phyloP scores from a whole-genome alignment of 2,888 invertebrate genomes.

The Ophraella communa region DNA sequence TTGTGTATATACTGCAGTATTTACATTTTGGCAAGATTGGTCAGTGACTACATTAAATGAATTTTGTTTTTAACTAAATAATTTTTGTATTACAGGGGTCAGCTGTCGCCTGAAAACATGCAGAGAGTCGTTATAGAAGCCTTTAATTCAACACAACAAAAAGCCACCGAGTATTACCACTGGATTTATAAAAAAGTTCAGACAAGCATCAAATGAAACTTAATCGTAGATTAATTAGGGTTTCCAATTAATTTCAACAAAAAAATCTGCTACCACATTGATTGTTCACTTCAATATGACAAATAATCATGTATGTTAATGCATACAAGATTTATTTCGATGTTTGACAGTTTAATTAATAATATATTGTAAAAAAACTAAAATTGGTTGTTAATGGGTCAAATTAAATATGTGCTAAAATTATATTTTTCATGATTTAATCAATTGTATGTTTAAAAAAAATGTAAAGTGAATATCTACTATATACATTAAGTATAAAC shows the following conservation, averaged over 20 bases:
- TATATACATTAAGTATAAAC: no score
- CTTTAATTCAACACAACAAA: constrained; percentile 72
- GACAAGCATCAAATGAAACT: constrained; percentile 53
- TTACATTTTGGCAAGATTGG: no score
- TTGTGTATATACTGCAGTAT: no score
- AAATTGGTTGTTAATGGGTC: background rate
- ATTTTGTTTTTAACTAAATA: background rate
- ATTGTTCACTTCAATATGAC: background rate
- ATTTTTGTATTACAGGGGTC: constrained; percentile 67
- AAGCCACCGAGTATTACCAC: constrained; percentile 73
- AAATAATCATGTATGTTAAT: constrained; percentile 1
- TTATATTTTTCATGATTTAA: no score
- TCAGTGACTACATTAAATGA: background rate
- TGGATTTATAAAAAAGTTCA: constrained; percentile 83
- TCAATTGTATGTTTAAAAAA: no score
- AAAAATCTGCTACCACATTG: background rate
- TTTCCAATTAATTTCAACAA: constrained; percentile 22
- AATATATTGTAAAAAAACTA: background rate
- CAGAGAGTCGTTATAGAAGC: constrained; percentile 71
- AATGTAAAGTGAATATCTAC: no score
- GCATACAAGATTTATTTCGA: background rate
- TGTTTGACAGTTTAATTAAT: background rate
- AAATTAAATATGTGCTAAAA: no score
- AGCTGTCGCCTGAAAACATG: constrained; percentile 78
- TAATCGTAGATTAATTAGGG: constrained; percentile 19